phyloP scores from a whole-genome alignment of 2,113 vertebrate genomes.

The Orientallactaga bullata region DNA sequence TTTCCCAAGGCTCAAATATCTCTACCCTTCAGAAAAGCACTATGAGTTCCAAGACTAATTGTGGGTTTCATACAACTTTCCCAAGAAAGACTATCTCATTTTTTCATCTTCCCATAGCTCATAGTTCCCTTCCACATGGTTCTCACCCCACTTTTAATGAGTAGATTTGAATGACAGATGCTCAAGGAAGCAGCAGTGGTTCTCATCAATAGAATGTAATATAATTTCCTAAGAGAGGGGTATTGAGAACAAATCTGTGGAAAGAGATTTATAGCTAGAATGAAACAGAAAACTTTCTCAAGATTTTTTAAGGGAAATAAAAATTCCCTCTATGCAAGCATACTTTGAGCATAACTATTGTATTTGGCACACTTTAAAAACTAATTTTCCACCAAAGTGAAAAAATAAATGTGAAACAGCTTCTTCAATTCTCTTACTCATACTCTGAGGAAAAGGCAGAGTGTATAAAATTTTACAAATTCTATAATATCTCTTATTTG shows the following conservation, averaged over 20 bases:
- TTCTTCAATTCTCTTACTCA: background rate
- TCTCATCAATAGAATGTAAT: conserved; percentile 30
- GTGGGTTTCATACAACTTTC: conserved; percentile 12
- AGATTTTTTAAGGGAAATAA: conserved; percentile 54
- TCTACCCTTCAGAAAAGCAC: background rate
- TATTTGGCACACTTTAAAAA: conserved; percentile 72
- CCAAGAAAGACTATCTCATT: conserved; percentile 9
- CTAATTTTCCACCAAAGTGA: conserved; percentile 60
- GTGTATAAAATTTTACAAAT: conserved; percentile 36
- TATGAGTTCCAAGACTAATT: conserved; percentile 17
- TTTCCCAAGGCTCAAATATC: conserved; percentile 39
- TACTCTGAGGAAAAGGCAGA: conserved; percentile 22
- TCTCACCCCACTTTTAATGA: background rate
- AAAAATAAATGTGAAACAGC: conserved; percentile 68
- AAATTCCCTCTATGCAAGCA: conserved; percentile 45
- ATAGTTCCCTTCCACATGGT: background rate
- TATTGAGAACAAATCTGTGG: conserved; percentile 24
- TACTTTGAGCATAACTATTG: conserved; percentile 63
- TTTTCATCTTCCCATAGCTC: background rate
- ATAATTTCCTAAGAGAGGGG: conserved; percentile 42
- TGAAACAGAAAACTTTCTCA: conserved; percentile 65
- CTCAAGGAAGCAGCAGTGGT: background rate
- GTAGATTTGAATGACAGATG: conserved; percentile 47
- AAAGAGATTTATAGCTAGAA: conserved; percentile 57
- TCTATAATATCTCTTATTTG: conserved; percentile 21